phyloP scores from a whole-genome alignment of 2,113 vertebrate genomes.

The Abramis brama region DNA sequence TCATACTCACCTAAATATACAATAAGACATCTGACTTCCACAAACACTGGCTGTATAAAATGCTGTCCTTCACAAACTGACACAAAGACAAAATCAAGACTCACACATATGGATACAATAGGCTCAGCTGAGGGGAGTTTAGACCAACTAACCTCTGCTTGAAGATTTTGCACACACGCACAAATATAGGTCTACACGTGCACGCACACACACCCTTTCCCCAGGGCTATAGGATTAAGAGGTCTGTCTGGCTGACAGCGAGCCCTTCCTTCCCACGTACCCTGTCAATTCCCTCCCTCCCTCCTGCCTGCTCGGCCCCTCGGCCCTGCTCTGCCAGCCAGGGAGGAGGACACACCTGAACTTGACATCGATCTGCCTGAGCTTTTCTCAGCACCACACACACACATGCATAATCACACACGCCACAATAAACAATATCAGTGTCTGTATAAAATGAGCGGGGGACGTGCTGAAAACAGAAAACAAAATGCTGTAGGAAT shows the following conservation, averaged over 20 bases:
- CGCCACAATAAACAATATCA: constrained; percentile 36
- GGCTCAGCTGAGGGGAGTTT: constrained; percentile 78
- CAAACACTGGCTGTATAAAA: constrained; percentile 66
- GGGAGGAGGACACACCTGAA: constrained; percentile 72
- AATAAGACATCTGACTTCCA: constrained; percentile 62
- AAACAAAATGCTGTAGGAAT: neutral
- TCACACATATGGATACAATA: constrained; percentile 55
- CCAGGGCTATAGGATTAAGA: constrained; percentile 82
- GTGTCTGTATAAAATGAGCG: constrained; percentile 29
- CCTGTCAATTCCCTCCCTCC: constrained; percentile 65
- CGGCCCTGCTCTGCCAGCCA: constrained; percentile 64
- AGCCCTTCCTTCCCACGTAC: constrained; percentile 79
- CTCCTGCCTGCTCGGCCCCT: constrained; percentile 60
- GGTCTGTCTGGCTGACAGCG: constrained; percentile 83
- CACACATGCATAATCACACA: constrained; percentile 26
- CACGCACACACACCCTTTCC: constrained; percentile 67
- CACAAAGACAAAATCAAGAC: constrained; percentile 40
- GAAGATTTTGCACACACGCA: constrained; percentile 54
- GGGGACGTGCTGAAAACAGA: constrained; percentile 14
- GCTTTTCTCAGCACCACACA: constrained; percentile 42
- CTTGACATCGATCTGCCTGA: constrained; percentile 62
- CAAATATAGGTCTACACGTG: constrained; percentile 45
- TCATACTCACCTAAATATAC: constrained; percentile 70
- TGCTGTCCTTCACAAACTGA: constrained; percentile 57
- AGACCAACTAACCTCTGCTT: constrained; percentile 73